Base-by-base conservation (phyloP, 2,797 vertebrate species). In the Enteromius thamalakanensis region DNA sequence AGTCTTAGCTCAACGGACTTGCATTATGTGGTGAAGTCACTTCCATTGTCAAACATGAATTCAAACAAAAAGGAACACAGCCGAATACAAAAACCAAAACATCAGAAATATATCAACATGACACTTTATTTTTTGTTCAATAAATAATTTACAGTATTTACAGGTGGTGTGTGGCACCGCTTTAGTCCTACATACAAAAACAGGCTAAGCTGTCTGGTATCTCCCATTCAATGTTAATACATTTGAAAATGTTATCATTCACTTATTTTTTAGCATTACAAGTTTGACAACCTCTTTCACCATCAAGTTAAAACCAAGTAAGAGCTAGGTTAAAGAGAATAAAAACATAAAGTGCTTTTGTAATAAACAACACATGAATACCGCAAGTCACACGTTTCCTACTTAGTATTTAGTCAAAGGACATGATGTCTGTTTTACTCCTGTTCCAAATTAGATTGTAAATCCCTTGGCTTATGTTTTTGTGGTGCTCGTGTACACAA, bases 131-230 rank as follows among this genome's bases (percentile, higher is more conserved):
- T 92, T 87, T 94, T 94, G 92, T 94, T 96, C 95, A 99, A 99
- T 99, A 99, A 99, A 99, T 99, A 99, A 98, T 97, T 97, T 97
- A 98, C 97, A 98, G 90, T 97, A 97, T 97, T 90, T 98, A 98
- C 97, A 97, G 0, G 90, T 60, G 90, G 94, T 88, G 87, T 93
- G 94, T 91, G 92, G 93, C 93, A 91, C 94, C 92, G 90, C 89
- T 83, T 91, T 90, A 94, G 91, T 94, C 93, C 90, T 94, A 93
- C 93, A 93, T 86, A 80, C 88, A 93, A 92, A 94, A 91, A 92
- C 90, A 92, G 87, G 92, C 94, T 92, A 90, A 93, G 93, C 91
- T 92, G 88, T 92, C 92, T 89, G 91, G 91, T 86, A 85, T 91
- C 89, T 87, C 80, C 88, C 83, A 87, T 89, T 92, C 81, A 75